phyloP scores from a whole-genome alignment of 1,140 invertebrate genomes.

The Cyclina sinensis region DNA sequence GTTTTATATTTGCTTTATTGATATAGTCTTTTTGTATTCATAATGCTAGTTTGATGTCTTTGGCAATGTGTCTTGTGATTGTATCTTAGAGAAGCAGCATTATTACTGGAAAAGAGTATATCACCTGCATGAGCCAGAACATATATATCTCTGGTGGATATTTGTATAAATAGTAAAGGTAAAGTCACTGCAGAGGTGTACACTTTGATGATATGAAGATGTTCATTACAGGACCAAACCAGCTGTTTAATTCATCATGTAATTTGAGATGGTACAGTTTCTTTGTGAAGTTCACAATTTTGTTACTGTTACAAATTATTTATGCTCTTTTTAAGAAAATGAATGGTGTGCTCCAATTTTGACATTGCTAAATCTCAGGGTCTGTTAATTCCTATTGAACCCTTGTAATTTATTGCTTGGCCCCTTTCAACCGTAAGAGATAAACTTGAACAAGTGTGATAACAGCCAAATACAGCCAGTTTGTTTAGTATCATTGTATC shows the following conservation, averaged over 20 bases:
- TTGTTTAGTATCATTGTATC: neutral
- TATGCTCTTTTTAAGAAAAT: neutral
- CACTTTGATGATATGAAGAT: too few species aligned
- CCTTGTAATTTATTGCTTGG: neutral
- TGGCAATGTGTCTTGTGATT: too few species aligned
- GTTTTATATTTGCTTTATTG: too few species aligned
- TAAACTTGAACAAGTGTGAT: neutral
- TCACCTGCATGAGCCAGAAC: too few species aligned
- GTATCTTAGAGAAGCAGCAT: too few species aligned
- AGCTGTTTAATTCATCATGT: conserved; percentile 26
- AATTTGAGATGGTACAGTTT: neutral
- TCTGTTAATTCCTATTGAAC: neutral
- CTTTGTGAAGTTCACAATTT: neutral
- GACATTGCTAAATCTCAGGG: neutral
- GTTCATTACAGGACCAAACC: neutral
- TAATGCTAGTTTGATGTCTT: too few species aligned
- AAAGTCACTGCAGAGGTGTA: too few species aligned
- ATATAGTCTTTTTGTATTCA: too few species aligned
- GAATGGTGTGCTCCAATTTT: neutral
- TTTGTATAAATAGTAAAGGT: too few species aligned
- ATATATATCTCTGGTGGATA: too few species aligned
- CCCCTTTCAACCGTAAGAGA: conserved; percentile 16
- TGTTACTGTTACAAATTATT: conserved; percentile 17
- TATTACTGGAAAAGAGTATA: too few species aligned
- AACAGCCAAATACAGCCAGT: neutral